Evolutionary conservation across 2,113 vertebrate species (phyloP), one percentile per base, ranked within the genome.

Genomic region (Cebus imitator): DNA sequence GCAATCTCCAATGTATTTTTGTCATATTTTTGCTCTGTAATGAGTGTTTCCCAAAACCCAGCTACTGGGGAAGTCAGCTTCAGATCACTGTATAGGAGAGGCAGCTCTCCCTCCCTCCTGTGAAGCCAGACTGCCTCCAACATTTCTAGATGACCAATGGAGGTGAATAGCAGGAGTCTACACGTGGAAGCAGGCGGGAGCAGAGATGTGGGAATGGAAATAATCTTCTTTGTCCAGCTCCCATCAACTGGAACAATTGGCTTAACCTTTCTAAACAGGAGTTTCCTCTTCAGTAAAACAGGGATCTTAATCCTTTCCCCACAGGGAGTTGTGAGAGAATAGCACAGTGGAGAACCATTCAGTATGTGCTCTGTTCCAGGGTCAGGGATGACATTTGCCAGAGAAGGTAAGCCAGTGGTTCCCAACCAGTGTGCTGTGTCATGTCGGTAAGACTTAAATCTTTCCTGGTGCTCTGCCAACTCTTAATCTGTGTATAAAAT

Each of bases 211-310:
- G 30, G 30, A 75, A 66, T 5, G 18, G 64, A 52, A 79, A 84
- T 57, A 72, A 70, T 52, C 37, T 35, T 80, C 52, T 92, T 86
- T 86, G 55, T 87, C 66, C 70, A 58, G 27, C 17, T 95, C 57
- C 76, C 40, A 55, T 81, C 80, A 90, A 45, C 57, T 58, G 70
- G 43, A 96, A 92, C 80, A 84, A 52, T 17, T 80, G 73, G 48
- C 30, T 96, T 89, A 66, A 79, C 58, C 30, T 91, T 57, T 95
- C 43, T 83, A 79, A 83, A 73, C 3, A 91, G 37, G 58, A 81
- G 30, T 90, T 96, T 81, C 72, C 70, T 96, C 75, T 90, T 81
- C 43, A 75, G 64, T 72, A 85, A 80, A 68, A 73, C 20, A 64
- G 8, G 37, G 58, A 27, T 91, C 45, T 92, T 72, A 57, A 84